Percentiles rank a stretch among this genome's conserved stretches.
Conservation (phyloP, 2,113 vertebrate genomes). For the Nannospalax galili region DNA sequence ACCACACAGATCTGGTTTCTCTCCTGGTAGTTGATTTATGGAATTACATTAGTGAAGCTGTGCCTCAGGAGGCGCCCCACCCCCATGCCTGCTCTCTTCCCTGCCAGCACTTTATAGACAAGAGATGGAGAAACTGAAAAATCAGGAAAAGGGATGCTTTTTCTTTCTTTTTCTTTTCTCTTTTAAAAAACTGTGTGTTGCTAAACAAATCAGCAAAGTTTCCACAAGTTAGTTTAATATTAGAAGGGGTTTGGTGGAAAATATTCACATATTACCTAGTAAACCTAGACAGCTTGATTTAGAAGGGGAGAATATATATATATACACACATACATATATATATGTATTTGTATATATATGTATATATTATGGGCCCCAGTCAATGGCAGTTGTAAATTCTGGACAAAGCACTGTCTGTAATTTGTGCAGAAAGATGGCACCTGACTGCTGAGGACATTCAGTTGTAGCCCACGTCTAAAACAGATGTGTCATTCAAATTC, state of each 20-base stretch:
- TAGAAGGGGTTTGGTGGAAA: not conserved
- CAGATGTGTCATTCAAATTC: not conserved
- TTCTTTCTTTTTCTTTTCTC: not conserved
- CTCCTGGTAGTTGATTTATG: slow-evolving; percentile 78
- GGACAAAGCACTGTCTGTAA: not conserved
- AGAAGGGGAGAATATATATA: not conserved
- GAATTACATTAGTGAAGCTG: slow-evolving; percentile 81
- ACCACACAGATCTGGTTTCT: slow-evolving; percentile 77
- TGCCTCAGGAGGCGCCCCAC: slow-evolving; percentile 79
- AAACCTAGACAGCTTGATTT: slow-evolving; percentile 20
- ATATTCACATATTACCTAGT: not conserved
- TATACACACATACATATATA: no score
- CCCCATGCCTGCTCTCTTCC: slow-evolving; percentile 56
- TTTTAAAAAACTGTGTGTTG: not conserved
- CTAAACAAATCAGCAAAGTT: not conserved
- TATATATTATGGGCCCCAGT: not conserved
- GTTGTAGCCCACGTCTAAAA: not conserved
- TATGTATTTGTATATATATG: no score
- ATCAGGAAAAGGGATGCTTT: slow-evolving; percentile 22
- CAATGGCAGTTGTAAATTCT: not conserved
- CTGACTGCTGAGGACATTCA: not conserved
- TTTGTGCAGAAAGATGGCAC: not conserved
- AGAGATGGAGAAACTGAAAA: slow-evolving; percentile 66
- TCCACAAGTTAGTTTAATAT: not conserved
- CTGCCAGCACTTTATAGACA: slow-evolving; percentile 63